These are phyloP conservation scores for Linhomoeus sp. DNA, from an alignment of 2,888 invertebrate species.

Conservation along the genomic window DNA sequence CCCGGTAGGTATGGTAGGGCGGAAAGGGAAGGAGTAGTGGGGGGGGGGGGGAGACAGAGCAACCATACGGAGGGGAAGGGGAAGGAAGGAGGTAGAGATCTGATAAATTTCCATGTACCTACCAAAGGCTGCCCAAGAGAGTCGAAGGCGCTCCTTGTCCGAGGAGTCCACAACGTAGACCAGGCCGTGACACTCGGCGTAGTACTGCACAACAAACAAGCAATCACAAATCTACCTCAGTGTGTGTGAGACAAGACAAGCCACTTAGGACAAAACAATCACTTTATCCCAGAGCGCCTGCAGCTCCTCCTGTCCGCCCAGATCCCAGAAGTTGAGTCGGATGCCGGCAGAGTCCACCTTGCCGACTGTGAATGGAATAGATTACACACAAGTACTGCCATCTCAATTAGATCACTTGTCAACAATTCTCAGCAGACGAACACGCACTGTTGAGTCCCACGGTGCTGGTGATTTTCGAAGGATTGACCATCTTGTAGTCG, in stretches of 20 bases:
- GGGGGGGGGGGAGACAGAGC: too few species aligned
- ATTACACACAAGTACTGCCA: not conserved
- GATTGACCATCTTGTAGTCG: constrained; percentile 70
- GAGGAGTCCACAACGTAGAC: constrained; percentile 94
- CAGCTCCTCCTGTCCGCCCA: constrained; percentile 86
- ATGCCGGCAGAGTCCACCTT: constrained; percentile 77
- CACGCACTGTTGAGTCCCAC: constrained; percentile 68
- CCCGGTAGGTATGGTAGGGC: too few species aligned
- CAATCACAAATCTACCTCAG: not conserved
- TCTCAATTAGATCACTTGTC: too few species aligned
- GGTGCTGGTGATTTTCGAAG: constrained; percentile 84
- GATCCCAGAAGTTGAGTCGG: constrained; percentile 88
- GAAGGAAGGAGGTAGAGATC: too few species aligned
- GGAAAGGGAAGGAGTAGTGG: too few species aligned
- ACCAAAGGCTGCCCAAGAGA: constrained; percentile 93
- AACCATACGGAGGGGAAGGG: too few species aligned
- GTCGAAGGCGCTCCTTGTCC: constrained; percentile 72
- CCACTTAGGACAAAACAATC: constrained; percentile 42
- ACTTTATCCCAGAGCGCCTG: constrained; percentile 96
- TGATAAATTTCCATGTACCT: constrained; percentile 26
- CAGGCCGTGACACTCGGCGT: constrained; percentile 88
- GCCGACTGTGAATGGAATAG: constrained; percentile 42
- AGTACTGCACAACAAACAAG: constrained; percentile 73
- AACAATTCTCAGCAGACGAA: not conserved
- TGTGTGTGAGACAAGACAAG: constrained; percentile 37